Evolutionary conservation across 2,888 invertebrate genomes (phyloP).

Genomic region (Macroteleia sp.): DNA sequence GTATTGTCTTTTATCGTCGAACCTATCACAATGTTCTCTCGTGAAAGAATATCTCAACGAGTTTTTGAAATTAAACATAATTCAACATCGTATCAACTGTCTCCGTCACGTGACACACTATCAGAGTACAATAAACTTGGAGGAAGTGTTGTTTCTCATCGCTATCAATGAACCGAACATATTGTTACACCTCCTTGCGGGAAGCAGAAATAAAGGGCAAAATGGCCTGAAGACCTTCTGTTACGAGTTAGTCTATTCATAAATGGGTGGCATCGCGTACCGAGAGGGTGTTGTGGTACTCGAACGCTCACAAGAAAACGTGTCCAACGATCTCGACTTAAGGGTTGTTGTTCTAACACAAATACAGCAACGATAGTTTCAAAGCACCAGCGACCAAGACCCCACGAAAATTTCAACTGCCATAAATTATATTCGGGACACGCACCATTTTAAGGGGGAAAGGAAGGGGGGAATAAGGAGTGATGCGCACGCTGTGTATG

Average conservation of each 20-base stretch:
- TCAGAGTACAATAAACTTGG: constrained; percentile 30
- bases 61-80: constrained; percentile 20
- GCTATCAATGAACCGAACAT: constrained; percentile 37
- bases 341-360: constrained; percentile 66
- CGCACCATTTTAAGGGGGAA: constrained; percentile 72
- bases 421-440: constrained; percentile 80
- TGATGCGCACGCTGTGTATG: constrained; percentile 53
- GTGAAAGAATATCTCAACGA: neutral
- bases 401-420: constrained; percentile 73
- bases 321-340: constrained; percentile 63
- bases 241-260: constrained; percentile 22
- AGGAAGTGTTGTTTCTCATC: constrained; percentile 25
- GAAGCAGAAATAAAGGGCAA: constrained; percentile 32
- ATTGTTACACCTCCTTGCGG: constrained; percentile 31
- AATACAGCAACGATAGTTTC: constrained; percentile 25
- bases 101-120: constrained; percentile 31
- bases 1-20: neutral
- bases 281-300: constrained; percentile 26
- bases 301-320: constrained; percentile 27
- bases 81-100: constrained; percentile 24
- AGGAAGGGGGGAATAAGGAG: constrained; percentile 33
- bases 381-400: constrained; percentile 12
- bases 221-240: constrained; percentile 42
- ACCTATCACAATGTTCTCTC: neutral
- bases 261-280: constrained; percentile 18